Evolutionary conservation across 2,797 vertebrate species (phyloP).

Genomic region (Schizopygopsis pylzovi): DNA sequence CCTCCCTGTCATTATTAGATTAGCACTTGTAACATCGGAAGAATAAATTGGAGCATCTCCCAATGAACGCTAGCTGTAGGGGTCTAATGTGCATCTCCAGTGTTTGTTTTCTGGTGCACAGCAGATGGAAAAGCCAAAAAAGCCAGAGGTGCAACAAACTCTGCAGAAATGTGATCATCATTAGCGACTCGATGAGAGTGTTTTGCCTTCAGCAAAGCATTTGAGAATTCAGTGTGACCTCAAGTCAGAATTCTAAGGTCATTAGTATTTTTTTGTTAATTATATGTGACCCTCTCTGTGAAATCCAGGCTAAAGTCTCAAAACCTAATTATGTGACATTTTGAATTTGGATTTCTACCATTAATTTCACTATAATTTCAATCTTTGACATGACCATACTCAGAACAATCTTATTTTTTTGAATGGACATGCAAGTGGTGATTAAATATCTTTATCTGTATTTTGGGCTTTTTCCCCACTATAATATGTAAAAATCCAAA

Average conservation of each 20-base stretch:
- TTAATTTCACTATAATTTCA: too few species aligned
- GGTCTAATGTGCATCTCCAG: constrained; percentile 61
- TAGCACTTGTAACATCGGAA: constrained; percentile 73
- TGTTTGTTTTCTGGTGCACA: constrained; percentile 60
- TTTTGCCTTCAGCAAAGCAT: constrained; percentile 29
- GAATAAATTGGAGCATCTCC: constrained; percentile 73
- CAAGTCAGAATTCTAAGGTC: neutral
- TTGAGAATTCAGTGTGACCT: constrained; percentile 15
- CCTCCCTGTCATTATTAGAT: constrained; percentile 78
- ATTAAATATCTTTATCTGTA: neutral
- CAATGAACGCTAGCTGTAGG: constrained; percentile 65
- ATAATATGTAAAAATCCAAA: neutral
- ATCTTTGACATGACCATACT: too few species aligned
- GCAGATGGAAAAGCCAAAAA: constrained; percentile 17
- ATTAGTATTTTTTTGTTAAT: neutral
- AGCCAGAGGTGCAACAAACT: constrained; percentile 14
- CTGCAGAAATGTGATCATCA: constrained; percentile 43
- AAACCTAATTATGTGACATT: too few species aligned
- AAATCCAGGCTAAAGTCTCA: too few species aligned
- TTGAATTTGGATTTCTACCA: too few species aligned
- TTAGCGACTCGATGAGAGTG: constrained; percentile 22
- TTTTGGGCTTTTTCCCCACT: neutral
- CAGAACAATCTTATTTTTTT: neutral
- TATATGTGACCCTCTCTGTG: too few species aligned
- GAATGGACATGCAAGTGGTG: neutral